These are phyloP conservation scores for Zelostemma sp. DNA, from an alignment of 1,140 invertebrate genomes.

Conservation along the genomic window DNA sequence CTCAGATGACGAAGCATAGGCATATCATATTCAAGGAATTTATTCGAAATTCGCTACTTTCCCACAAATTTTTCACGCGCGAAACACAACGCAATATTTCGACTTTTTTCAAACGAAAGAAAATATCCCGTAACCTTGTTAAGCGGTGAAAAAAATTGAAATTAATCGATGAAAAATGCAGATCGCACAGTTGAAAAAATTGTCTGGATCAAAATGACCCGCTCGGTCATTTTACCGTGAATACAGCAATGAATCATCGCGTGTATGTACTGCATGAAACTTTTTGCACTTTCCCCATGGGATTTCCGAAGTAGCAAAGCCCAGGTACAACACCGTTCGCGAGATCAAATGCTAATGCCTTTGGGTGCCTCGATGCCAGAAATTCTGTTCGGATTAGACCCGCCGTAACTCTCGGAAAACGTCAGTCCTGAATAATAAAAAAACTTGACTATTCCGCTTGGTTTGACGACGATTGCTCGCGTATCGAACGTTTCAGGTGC, in stretches of 20 bases:
- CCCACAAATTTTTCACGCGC: too few species aligned
- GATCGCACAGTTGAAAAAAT: too few species aligned
- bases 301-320: constrained; percentile 30
- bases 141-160: too few species aligned
- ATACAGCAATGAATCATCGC: constrained; percentile 14
- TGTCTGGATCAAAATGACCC: too few species aligned
- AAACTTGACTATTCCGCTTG: constrained; percentile 35
- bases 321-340: constrained; percentile 28
- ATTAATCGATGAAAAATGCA: too few species aligned
- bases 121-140: too few species aligned
- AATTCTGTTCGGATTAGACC: constrained; percentile 39
- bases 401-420: constrained; percentile 31
- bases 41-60: constrained; percentile 6
- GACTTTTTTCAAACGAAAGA: too few species aligned
- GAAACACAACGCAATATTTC: too few species aligned
- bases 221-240: too few species aligned
- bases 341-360: constrained; percentile 45
- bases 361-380: constrained; percentile 35
- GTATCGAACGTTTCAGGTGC: constrained; percentile 29
- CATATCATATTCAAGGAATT: neutral
- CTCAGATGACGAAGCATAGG: neutral
- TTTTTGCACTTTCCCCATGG: constrained; percentile 18
- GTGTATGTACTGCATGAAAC: constrained; percentile 14
- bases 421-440: constrained; percentile 43
- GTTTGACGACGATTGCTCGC: constrained; percentile 38